Evolutionary conservation across 1,140 invertebrate species (phyloP), one percentile per base, ranked within the genome.

Genomic region (Drosophila ercepeae): DNA sequence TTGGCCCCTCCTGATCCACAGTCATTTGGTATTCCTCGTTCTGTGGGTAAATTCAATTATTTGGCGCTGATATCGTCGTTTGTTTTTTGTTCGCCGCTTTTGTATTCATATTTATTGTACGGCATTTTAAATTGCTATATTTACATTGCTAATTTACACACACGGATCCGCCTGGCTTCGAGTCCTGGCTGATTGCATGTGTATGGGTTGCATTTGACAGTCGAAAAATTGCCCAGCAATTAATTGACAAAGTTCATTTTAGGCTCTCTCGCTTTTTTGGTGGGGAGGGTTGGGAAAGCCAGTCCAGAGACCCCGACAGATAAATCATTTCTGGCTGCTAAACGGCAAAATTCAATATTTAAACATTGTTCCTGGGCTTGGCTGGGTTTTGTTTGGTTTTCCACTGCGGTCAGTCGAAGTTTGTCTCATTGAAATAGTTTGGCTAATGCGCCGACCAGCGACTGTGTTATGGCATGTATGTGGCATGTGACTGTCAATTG

Each of bases 161-260:
- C 75, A 79, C 58, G 75, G 51, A 52, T 57, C 61, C 48, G 46
- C n/a, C n/a, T n/a, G n/a, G n/a, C n/a, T n/a, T n/a, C n/a, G n/a
- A n/a, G 63, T 71, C 51, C 36, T 39, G 36, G 36, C 36, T 16
- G 36, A 39, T 39, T 39, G 36, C 36, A 39, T 72, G 49, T 63
- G 65, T 72, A 53, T 58, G 39, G 14, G 39, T 42, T 42, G 39
- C 60, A 51, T 58, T 65, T 25, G 61, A 32, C 58, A 51, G 63
- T 42, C 45, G 34, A 11, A 65, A 50, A 65, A 65, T 53, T 61
- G 64, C 75, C 39, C 52, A 81, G 73, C 76, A 86, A 86, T 86
- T 86, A 86, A 86, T 86, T 86, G 82, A 88, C 81, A 86, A 84
- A 86, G 81, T 86, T 86, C 81, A 86, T 86, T 83, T 83, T 82